These are phyloP conservation scores for Drosophila virilis DNA, from an alignment of 1,140 invertebrate species.

Conservation along the genomic window DNA sequence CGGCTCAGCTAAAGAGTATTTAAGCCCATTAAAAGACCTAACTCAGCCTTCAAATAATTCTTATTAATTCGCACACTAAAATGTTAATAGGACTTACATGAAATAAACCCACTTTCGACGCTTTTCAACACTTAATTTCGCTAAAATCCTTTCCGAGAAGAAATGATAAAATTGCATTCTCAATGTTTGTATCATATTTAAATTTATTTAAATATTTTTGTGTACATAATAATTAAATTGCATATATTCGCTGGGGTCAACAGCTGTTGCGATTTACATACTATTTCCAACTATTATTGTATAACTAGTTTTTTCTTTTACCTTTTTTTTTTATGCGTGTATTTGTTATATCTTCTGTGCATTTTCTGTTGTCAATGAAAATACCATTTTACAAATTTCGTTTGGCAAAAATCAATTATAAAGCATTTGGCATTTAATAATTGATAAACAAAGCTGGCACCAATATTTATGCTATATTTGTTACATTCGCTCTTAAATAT, in stretches of 20 bases:
- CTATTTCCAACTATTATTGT: conserved; percentile 56
- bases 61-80: too few relatives aligned
- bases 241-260: conserved; percentile 41
- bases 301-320: conserved; percentile 22
- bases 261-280: conserved; percentile 63
- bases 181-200: conserved; percentile 46
- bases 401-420: conserved; percentile 70
- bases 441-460: conserved; percentile 46
- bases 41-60: too few relatives aligned
- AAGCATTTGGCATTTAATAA: conserved; percentile 59
- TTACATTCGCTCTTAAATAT: conserved; percentile 13
- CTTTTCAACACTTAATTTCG: too few relatives aligned
- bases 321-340: not conserved
- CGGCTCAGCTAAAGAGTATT: too few relatives aligned
- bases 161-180: conserved; percentile 1
- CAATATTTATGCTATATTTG: conserved; percentile 12
- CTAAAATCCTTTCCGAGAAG: not conserved
- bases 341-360: conserved; percentile 29
- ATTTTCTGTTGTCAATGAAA: conserved; percentile 14
- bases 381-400: conserved; percentile 53
- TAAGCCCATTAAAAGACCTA: too few relatives aligned
- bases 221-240: conserved; percentile 54
- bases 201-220: conserved; percentile 52
- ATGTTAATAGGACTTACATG: too few relatives aligned
- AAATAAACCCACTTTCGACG: too few relatives aligned